Base-by-base conservation (phyloP, 2,113 vertebrate genomes). In the Sceloporus tristichus region DNA sequence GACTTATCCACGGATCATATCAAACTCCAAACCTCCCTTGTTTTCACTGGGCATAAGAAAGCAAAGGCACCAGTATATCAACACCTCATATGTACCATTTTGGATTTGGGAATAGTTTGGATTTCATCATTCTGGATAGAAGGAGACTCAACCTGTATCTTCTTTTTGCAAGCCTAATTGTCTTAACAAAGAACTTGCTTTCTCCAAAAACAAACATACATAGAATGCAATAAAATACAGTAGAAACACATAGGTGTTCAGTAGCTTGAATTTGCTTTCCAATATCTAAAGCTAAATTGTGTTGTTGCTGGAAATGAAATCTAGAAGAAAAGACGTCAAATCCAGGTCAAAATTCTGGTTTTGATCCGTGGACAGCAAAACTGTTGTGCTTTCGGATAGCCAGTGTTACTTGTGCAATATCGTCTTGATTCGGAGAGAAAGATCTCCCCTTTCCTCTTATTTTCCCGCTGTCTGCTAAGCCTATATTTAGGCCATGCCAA, bases 401-500 rank as follows among this genome's bases (percentile, higher is more conserved):
- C 34, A 48, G 21, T 16, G 1, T 71, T 62, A 66, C 9, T 48
- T 34, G 5, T 29, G 5, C 53, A 0, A 0, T 78, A 65, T 89
- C 82, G 79, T 93, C 84, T 89, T 89, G 75, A 62, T 79, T 85
- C 87, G 91, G 87, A 91, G 85, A 88, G 90, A 93, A 62, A 90
- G 91, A 82, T 54, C 89, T 88, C 92, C 85, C 34, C 53, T 76
- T 87, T 23, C 9, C n/a, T 42, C n/a, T 18, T 54, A 54, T 29
- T 75, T 25, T n/a, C 23, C 42, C 8, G 38, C n/a, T 65, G 73
- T 42, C 23, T 27, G 25, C 75, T 82, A 87, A 85, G 83, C 89
- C 82, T 91, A 83, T 86, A 84, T 91, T 93, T 94, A 56, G 87
- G 90, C 91, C 90, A 89, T 90, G 91, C 93, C 91, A 94, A 90